Percentiles rank a stretch among this genome's conserved stretches.
Conservation (phyloP, 2,888 invertebrate genomes). For the Colletes collaris region DNA sequence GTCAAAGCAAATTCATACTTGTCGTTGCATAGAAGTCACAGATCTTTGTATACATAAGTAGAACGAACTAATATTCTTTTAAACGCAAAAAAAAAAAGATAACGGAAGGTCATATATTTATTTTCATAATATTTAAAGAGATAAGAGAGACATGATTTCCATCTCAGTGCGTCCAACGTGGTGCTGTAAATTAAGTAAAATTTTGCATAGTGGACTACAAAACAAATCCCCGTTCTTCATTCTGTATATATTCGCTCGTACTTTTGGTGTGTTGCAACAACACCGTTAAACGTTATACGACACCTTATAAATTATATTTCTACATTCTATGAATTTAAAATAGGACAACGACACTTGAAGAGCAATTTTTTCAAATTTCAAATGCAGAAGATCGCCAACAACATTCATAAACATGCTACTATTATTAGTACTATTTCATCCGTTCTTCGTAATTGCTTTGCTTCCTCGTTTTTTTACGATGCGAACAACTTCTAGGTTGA, state of each 20-base stretch:
- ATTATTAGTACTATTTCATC: conserved; percentile 15
- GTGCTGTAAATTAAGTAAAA: conserved; percentile 57
- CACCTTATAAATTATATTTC: conserved; percentile 51
- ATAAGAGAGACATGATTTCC: conserved; percentile 54
- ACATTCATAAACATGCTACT: conserved; percentile 16
- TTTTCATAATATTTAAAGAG: conserved; percentile 60
- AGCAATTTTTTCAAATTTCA: conserved; percentile 35
- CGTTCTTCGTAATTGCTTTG: conserved; percentile 34
- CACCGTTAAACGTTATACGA: conserved; percentile 38
- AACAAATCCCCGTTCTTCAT: conserved; percentile 49
- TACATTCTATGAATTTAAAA: conserved; percentile 51
- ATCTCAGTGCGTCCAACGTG: conserved; percentile 49
- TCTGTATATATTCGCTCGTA: conserved; percentile 36
- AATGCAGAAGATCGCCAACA: conserved; percentile 14
- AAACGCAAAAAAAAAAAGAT: conserved; percentile 29
- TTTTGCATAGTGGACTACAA: conserved; percentile 43
- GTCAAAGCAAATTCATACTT: conserved; percentile 56
- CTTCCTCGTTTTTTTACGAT: conserved; percentile 37
- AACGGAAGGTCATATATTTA: conserved; percentile 58
- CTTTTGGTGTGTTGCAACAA: conserved; percentile 35
- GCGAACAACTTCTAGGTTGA: conserved; percentile 32
- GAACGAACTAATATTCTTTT: conserved; percentile 60
- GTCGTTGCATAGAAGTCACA: conserved; percentile 51
- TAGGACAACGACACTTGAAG: conserved; percentile 40
- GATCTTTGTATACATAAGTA: conserved; percentile 55